These are phyloP conservation scores for Galagoides demidoff DNA, from an alignment of 2,797 vertebrate genomes.

Conservation along the genomic window DNA sequence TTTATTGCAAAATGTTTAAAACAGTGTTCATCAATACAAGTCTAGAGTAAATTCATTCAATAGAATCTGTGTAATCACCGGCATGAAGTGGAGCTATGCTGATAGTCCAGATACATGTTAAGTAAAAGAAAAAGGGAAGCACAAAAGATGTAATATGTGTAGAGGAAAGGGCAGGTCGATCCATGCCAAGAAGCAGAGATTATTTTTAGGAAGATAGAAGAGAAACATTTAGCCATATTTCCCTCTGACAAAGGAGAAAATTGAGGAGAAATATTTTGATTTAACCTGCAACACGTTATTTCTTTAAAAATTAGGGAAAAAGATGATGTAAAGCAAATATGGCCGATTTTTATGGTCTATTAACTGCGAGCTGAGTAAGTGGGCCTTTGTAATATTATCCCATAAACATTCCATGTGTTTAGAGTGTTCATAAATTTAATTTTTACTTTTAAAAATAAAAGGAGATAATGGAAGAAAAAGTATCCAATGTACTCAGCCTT, in stretches of 20 bases:
- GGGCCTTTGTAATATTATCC: not conserved
- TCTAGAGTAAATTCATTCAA: not conserved
- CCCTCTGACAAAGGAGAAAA: not conserved
- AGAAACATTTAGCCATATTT: not conserved
- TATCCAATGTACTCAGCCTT: too few species aligned
- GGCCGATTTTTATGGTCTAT: not conserved
- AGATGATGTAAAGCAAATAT: not conserved
- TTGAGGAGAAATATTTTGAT: not conserved
- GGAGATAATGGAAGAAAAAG: too few species aligned
- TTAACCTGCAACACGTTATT: not conserved
- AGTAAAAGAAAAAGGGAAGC: not conserved
- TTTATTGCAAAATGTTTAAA: not conserved
- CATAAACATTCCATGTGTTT: not conserved
- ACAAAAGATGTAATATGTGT: not conserved
- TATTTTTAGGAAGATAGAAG: not conserved
- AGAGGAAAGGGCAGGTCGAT: not conserved
- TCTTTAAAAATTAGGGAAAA: not conserved
- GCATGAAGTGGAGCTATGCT: not conserved
- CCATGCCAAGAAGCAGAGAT: not conserved
- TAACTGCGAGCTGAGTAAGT: not conserved
- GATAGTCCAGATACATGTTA: not conserved
- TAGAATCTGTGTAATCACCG: not conserved
- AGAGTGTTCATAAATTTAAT: not conserved
- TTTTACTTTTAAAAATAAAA: not conserved
- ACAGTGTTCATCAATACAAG: not conserved